phyloP scores from a whole-genome alignment of 2,113 vertebrate genomes.

The Centropus unirufus region DNA sequence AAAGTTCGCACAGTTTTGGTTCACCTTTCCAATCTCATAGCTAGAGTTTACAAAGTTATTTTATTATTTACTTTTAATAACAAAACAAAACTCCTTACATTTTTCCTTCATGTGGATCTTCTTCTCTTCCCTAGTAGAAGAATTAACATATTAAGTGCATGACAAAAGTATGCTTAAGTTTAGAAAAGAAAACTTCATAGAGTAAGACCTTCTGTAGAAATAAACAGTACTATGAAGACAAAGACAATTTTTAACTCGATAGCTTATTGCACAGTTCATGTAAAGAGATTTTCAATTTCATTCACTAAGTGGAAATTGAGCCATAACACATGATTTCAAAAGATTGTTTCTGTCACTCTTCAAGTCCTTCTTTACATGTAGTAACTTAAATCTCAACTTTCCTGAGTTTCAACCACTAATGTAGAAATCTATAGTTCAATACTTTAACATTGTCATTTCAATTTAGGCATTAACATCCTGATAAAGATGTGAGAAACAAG shows the following conservation, averaged over 20 bases:
- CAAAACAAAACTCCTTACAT: slow-evolving; percentile 82
- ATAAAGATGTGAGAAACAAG: background rate
- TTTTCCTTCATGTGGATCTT: slow-evolving; percentile 99
- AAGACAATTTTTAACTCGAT: slow-evolving; percentile 8
- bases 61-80: background rate
- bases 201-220: background rate
- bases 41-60: background rate
- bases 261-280: background rate
- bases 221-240: background rate
- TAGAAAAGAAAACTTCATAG: slow-evolving; percentile 7
- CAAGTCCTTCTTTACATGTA: background rate
- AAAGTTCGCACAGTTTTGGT: background rate
- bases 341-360: background rate
- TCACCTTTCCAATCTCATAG: background rate
- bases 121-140: slow-evolving; percentile 88
- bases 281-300: slow-evolving; percentile 3
- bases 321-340: background rate
- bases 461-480: background rate
- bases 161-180: background rate
- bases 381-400: slow-evolving; percentile 3
- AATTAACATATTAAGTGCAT: slow-evolving; percentile 26
- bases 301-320: background rate
- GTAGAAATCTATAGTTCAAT: background rate
- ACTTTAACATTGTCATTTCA: background rate
- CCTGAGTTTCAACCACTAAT: background rate